Percentiles rank a stretch among this genome's conserved stretches.
Conservation (phyloP, 2,888 invertebrate genomes). For the Clitarchus hookeri region DNA sequence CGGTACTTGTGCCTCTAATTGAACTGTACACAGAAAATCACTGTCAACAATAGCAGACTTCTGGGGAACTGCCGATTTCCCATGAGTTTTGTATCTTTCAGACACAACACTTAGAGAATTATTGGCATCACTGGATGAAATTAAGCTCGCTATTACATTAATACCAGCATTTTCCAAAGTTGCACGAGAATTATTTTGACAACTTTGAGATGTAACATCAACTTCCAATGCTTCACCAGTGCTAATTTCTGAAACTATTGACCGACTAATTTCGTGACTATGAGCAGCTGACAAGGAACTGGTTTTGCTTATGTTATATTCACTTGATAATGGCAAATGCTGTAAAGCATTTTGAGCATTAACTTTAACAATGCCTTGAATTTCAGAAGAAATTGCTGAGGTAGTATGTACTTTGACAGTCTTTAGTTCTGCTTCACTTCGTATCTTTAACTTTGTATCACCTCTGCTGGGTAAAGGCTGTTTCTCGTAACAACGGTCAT, state of each 20-base stretch:
- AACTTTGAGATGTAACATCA: background rate
- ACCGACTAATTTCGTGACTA: slow-evolving; percentile 14
- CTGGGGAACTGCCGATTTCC: slow-evolving; percentile 31
- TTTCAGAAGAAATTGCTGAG: background rate
- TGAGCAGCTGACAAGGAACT: background rate
- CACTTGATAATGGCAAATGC: background rate
- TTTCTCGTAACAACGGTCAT: background rate
- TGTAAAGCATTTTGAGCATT: slow-evolving; percentile 10
- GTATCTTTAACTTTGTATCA: background rate
- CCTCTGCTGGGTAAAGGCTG: background rate
- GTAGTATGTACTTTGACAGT: background rate
- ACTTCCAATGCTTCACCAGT: background rate
- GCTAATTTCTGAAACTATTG: slow-evolving; percentile 16
- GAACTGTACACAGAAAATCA: background rate
- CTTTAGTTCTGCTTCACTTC: background rate
- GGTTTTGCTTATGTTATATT: background rate
- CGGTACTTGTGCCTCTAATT: slow-evolving; percentile 23
- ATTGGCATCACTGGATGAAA: slow-evolving; percentile 32
- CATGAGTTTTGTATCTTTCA: slow-evolving; percentile 19
- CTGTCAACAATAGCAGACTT: slow-evolving; percentile 9
- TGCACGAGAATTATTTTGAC: background rate
- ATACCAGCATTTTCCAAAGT: slow-evolving; percentile 37
- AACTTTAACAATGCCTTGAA: background rate
- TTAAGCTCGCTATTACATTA: slow-evolving; percentile 36
- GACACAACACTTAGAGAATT: slow-evolving; percentile 18